Evolutionary conservation across 2,797 vertebrate species (phyloP).

Genomic region (Adelosebastes latens): DNA sequence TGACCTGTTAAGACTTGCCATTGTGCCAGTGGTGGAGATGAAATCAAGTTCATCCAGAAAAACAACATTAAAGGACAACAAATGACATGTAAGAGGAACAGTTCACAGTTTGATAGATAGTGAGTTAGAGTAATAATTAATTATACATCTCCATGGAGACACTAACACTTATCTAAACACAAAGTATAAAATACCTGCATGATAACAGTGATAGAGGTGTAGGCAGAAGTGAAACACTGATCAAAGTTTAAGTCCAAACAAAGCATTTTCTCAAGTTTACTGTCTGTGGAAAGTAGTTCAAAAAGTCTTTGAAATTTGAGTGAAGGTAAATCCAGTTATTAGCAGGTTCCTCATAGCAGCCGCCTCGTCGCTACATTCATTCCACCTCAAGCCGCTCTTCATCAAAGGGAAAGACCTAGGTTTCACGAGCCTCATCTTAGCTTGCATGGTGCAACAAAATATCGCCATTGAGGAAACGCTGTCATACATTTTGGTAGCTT

Average conservation of each 20-base stretch:
- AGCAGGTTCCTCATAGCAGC: too few species aligned
- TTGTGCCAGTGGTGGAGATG: background rate
- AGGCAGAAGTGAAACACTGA: background rate
- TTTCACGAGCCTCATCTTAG: too few species aligned
- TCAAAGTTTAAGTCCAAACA: background rate
- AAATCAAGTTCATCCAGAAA: slow-evolving; percentile 22
- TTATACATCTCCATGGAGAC: background rate
- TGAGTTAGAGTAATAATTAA: background rate
- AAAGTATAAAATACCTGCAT: background rate
- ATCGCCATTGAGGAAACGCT: too few species aligned
- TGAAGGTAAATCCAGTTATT: background rate
- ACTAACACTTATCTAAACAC: background rate
- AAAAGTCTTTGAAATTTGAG: background rate
- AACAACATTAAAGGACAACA: background rate
- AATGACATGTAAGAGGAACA: background rate
- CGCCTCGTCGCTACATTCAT: too few species aligned
- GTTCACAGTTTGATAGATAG: background rate
- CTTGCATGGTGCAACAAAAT: too few species aligned
- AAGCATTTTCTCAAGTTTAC: background rate
- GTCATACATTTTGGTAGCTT: too few species aligned
- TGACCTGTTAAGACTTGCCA: background rate
- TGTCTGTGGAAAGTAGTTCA: background rate
- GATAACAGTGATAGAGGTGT: background rate
- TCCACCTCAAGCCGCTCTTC: too few species aligned
- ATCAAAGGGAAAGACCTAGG: too few species aligned